Base-by-base conservation (phyloP, 2,797 vertebrate species). In the Galagoides demidoff region DNA sequence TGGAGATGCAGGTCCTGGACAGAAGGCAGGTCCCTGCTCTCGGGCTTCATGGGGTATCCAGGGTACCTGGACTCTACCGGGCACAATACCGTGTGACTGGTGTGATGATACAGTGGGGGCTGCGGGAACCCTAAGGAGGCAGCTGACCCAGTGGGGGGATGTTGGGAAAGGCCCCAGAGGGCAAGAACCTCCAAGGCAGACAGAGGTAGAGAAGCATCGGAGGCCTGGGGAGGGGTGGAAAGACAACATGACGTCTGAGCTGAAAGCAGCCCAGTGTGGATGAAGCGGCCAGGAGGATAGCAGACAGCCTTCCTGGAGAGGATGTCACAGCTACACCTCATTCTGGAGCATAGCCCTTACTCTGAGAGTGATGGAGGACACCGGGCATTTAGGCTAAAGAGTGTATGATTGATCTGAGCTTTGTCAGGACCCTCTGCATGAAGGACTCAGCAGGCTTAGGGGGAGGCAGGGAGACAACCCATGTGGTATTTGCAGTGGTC, bases 191-290 rank as follows among this genome's bases (percentile, higher is more conserved):
- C 37, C 29, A 34, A 49, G 61, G n/a, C 52, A 29, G 23, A 82
- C 49, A 59, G 55, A 92, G 66, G 23, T 2, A 6, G 61, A 27
- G 37, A 19, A 22, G 0, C 0, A 0, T 13, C 1, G 23, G 20
- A 59, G 85, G 55, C 39, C 3, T 23, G 25, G 27, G 29, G 16
- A 55, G 34, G 59, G 6, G 27, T 10, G n/a, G n/a, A 59, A 14
- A 61, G 25, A 34, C 52, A 5, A 0, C 1, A 0, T 22, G 19
- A 45, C 5, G 29, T 61, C 23, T 52, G 91, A 23, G 3, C 29
- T 5, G 43, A 34, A 57, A 68, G 31, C 0, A 11, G 59, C 14
- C 22, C 25, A 8, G 5, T 1, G 27, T 11, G 19, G 59, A n/a
- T 19, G 55, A 55, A 14, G 25, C 6, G 3, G 25, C 4, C 29